These are phyloP conservation scores for Periophthalmodon schlosseri DNA, from an alignment of 2,113 vertebrate species.

Conservation along the genomic window DNA sequence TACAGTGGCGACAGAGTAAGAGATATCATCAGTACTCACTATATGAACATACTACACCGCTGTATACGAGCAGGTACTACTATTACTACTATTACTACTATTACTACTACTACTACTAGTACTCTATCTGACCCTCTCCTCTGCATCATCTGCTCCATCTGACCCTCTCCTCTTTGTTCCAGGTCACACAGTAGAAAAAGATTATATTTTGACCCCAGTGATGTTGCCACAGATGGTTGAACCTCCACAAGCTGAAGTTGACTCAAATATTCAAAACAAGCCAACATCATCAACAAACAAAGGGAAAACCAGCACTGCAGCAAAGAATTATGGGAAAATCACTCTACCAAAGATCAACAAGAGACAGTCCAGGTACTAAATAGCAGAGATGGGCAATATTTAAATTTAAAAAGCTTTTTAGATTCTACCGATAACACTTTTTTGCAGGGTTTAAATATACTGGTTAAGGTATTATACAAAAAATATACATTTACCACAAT, in stretches of 20 bases:
- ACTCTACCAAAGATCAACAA: conserved; percentile 41
- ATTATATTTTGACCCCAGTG: accelerated
- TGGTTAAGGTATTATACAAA: too few species aligned
- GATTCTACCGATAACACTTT: too few species aligned
- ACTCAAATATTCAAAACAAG: background rate
- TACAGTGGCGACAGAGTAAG: conserved; percentile 63
- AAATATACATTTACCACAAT: too few species aligned
- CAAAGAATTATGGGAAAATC: conserved; percentile 20
- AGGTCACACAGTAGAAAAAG: background rate
- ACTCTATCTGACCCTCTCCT: too few species aligned
- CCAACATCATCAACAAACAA: background rate
- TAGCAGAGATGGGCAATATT: too few species aligned
- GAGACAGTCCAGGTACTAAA: conserved; percentile 23
- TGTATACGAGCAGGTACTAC: conserved; percentile 62
- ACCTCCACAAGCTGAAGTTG: background rate
- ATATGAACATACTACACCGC: conserved; percentile 67
- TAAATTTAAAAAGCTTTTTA: background rate
- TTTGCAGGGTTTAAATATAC: too few species aligned
- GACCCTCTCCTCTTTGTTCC: background rate
- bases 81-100: too few species aligned
- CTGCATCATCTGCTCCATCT: too few species aligned
- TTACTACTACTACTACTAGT: too few species aligned
- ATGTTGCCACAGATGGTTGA: background rate
- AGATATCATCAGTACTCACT: conserved; percentile 71
- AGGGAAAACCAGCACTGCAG: background rate